Conservation (phyloP, 2,888 invertebrate genomes). For the Leucophenga maculata region DNA sequence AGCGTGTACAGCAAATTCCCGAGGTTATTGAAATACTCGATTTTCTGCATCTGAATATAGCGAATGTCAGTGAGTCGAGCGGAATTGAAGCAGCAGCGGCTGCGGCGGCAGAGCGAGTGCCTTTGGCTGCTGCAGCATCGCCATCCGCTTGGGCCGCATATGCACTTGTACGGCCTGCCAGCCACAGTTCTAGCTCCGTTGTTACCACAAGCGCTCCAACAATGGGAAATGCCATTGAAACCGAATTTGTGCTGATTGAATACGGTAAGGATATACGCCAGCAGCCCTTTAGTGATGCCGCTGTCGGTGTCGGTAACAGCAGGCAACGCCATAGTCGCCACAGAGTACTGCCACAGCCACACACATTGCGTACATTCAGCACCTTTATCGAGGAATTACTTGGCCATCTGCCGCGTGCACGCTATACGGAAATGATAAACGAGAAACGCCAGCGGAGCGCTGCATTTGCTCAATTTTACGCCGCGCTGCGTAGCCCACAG, state of each 20-base stretch:
- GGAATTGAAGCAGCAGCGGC: slow-evolving; percentile 7
- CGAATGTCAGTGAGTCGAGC: slow-evolving; percentile 3
- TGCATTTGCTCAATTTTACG: slow-evolving; percentile 60
- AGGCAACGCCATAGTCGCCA: not conserved
- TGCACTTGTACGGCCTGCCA: not conserved
- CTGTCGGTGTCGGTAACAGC: no score
- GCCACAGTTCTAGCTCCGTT: slow-evolving; percentile 15
- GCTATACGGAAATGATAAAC: slow-evolving; percentile 57
- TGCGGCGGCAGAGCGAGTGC: not conserved
- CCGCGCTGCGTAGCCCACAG: slow-evolving; percentile 53
- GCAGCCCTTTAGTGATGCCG: slow-evolving; percentile 18
- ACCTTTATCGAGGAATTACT: slow-evolving; percentile 58
- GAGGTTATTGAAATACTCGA: slow-evolving; percentile 59
- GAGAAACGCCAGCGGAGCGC: slow-evolving; percentile 51
- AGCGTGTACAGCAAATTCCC: slow-evolving; percentile 54
- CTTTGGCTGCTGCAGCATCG: not conserved
- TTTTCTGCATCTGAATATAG: slow-evolving; percentile 58
- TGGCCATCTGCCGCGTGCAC: slow-evolving; percentile 55
- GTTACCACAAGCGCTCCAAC: slow-evolving; percentile 15
- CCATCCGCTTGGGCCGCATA: not conserved
- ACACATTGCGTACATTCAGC: slow-evolving; percentile 44
- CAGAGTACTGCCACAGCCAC: not conserved
- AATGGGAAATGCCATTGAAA: slow-evolving; percentile 2
- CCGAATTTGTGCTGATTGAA: slow-evolving; percentile 38
- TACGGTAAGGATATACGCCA: slow-evolving; percentile 23